phyloP scores from a whole-genome alignment of 2,888 invertebrate species.

The Andrena bucephala region DNA sequence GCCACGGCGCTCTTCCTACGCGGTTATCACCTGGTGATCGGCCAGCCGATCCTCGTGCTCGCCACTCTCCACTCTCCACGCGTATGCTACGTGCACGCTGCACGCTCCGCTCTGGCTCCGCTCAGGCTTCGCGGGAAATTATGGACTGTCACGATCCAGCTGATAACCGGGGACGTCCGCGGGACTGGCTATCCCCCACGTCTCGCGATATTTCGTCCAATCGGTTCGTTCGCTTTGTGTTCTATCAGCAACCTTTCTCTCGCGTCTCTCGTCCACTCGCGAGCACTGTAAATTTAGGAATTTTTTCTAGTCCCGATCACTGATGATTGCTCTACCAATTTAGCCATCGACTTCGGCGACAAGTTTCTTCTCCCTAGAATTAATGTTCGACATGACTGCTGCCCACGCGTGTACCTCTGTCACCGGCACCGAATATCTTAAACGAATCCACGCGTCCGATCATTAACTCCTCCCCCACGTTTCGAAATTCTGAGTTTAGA shows the following conservation, averaged over 20 bases:
- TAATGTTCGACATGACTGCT: neutral
- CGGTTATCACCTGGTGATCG: constrained; percentile 71
- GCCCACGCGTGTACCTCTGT: neutral
- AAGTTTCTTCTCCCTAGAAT: neutral
- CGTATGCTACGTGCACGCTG: constrained; percentile 46
- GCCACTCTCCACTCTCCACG: constrained; percentile 56
- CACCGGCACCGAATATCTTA: neutral
- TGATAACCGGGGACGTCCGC: constrained; percentile 67
- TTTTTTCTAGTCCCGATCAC: neutral
- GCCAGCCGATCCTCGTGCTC: constrained; percentile 61
- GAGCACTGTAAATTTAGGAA: neutral
- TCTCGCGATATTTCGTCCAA: constrained; percentile 51
- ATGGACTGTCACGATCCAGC: constrained; percentile 72
- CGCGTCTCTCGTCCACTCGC: neutral
- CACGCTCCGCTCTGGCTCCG: constrained; percentile 32
- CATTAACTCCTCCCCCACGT: neutral
- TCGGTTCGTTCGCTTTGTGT: constrained; percentile 9
- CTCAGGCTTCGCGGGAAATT: constrained; percentile 67
- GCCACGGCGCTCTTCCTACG: constrained; percentile 66
- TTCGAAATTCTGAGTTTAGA: neutral
- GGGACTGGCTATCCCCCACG: constrained; percentile 55
- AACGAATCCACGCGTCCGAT: neutral
- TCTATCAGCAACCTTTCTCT: constrained; percentile 18
- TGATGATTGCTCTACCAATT: neutral
- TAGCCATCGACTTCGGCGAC: neutral